Percentiles rank a stretch among this genome's conserved stretches.
phyloP scores from a whole-genome alignment of 2,888 invertebrate species.

The Drosophila stalkeri region DNA sequence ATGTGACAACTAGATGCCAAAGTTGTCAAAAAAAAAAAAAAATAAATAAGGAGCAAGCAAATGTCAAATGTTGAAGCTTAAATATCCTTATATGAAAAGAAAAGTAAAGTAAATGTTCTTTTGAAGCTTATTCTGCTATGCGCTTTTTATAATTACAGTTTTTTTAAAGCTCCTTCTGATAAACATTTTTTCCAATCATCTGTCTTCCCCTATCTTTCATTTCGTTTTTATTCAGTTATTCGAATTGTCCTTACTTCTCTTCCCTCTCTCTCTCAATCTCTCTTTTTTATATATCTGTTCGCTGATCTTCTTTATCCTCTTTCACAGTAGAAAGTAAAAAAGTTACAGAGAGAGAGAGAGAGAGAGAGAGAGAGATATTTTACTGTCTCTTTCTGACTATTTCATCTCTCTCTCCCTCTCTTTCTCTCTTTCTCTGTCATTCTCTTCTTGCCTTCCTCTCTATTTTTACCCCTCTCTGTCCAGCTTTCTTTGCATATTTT shows the following conservation, averaged over 20 bases:
- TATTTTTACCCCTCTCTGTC: not conserved
- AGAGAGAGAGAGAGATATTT: no score
- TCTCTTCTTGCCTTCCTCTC: no score
- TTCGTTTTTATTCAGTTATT: not conserved
- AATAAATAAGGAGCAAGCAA: not conserved
- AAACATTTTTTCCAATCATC: no score
- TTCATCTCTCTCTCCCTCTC: not conserved
- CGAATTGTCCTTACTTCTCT: not conserved
- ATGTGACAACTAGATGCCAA: conserved; percentile 48
- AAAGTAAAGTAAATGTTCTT: not conserved
- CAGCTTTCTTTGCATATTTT: not conserved
- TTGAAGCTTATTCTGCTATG: no score
- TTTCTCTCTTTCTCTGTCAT: not conserved
- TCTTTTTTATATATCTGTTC: not conserved
- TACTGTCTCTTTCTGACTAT: not conserved
- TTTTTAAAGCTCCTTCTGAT: no score
- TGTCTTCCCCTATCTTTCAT: not conserved
- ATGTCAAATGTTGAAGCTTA: conserved; percentile 2
- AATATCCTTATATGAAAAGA: conserved; percentile 6
- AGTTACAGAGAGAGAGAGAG: no score
- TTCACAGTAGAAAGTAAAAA: no score
- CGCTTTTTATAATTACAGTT: not conserved
- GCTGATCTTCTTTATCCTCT: not conserved
- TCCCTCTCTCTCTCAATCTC: no score
- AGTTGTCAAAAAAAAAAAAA: conserved; percentile 31